Base-by-base conservation (phyloP, 2,888 invertebrate species). In the Timema podura region DNA sequence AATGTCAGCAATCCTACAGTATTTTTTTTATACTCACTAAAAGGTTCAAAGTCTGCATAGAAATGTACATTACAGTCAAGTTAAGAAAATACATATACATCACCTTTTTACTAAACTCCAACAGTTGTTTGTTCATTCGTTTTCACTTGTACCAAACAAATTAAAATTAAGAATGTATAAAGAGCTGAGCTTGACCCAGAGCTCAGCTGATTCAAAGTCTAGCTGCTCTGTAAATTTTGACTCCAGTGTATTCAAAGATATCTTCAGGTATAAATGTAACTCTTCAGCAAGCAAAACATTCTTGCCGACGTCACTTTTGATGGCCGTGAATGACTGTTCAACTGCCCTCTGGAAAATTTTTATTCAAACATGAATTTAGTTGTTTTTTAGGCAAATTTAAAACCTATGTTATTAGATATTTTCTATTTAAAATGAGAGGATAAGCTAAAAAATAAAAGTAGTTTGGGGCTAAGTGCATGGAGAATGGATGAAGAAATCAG, bases 71-170 rank as follows among this genome's bases (percentile, higher is more conserved):
- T 10, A 30, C 5, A 9, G n/a, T 68, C 15, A 46, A 30, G 57
- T 16, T 71, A 9, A 44, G 9, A 47, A 65, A 45, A 48, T 64
- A 68, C 10, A 47, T 47, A 51, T 48, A 30, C 67, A 44, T 76
- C 78, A 90, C 90, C 85, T 91, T 94, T 78, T 87, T 88, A 80
- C 94, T 91, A 6, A 90, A 80, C 75, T 96, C 95, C 76, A 89
- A 83, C 47, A 95, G 79, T 68, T 86, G 83, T 80, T 89, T 91
- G 68, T 92, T 86, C 64, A 89, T 80, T 80, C 91, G 94, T 77
- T 89, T 91, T 95, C 94, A 75, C 86, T 84, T 76, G 86, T 85
- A 65, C 93, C 90, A 82, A 93, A 95, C 68, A 93, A 82, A 78
- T 89, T 87, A 72, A 87, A 85, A 72, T 87, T 85, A 44, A 92